Conservation (phyloP, 2,113 vertebrate genomes). For the Brienomyrus brachyistius region DNA sequence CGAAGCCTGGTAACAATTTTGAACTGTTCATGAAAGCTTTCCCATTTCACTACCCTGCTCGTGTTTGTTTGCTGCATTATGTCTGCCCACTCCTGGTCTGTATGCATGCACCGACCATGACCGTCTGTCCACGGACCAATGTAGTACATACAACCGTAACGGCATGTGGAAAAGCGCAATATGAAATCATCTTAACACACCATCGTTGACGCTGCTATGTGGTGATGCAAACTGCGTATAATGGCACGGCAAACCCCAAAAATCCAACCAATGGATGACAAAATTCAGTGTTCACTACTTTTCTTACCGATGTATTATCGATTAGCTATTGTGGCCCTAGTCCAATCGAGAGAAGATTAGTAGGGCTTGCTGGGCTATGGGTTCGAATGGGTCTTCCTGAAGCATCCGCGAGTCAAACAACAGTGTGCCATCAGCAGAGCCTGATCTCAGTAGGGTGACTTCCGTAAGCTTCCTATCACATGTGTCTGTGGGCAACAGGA, state of each 20-base stretch:
- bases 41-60: background rate
- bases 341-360: background rate
- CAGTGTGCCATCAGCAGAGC: background rate
- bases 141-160: background rate
- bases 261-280: background rate
- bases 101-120: background rate
- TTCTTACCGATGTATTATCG: background rate
- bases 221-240: background rate
- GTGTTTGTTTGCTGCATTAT: background rate
- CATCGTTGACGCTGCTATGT: background rate
- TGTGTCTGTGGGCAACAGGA: conserved; percentile 61
- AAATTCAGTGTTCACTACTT: background rate
- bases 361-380: background rate
- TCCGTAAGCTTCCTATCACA: background rate
- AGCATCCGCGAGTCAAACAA: background rate
- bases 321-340: background rate
- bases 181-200: background rate
- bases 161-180: background rate
- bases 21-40: background rate
- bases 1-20: background rate
- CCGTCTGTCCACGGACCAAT: background rate
- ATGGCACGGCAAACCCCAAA: background rate
- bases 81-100: background rate
- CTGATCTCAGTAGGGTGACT: background rate
- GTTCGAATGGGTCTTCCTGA: background rate